Evolutionary conservation across 2,888 invertebrate species (phyloP), one percentile per base, ranked within the genome.

Genomic region (Tipula unca): DNA sequence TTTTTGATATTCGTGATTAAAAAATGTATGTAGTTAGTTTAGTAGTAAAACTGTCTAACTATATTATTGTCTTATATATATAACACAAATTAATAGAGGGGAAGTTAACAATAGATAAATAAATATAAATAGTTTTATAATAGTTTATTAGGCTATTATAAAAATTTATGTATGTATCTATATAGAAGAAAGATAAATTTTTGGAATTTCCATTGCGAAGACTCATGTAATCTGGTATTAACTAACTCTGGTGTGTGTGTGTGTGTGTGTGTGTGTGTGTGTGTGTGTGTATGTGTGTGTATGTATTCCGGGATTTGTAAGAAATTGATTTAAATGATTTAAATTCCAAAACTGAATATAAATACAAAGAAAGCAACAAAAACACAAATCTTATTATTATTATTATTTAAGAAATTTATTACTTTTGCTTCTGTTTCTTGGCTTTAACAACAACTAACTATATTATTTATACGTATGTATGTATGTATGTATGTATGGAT

Each of bases 401-500:
- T 48, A 48, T 48, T 69, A 69, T 69, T 69, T 69, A 69, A 69
- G 69, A 69, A 69, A 69, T 69, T 69, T 69, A 69, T 69, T 69
- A 69, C 25, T 69, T 69, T 25, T 69, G 69, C 69, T 69, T 69
- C 69, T 69, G 69, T 69, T 69, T 69, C 69, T 69, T 69, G 13
- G 25, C 69, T 25, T 69, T 25, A 20, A 20, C 69, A 69, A 10
- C 69, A 25, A 48, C 48, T 69, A 42, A 42, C 36, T 36, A 48
- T 20, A 13, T 10, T 39, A 13, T 10, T 13, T 10, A n/a, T n/a
- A n/a, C n/a, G n/a, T n/a, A n/a, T n/a, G n/a, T n/a, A n/a, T n/a
- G n/a, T n/a, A n/a, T n/a, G n/a, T n/a, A n/a, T n/a, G n/a, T n/a
- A n/a, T n/a, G n/a, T n/a, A 48, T 48, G n/a, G 3, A 6, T 39